phyloP scores from a whole-genome alignment of 2,113 vertebrate species.

The Syngnathus floridae region DNA sequence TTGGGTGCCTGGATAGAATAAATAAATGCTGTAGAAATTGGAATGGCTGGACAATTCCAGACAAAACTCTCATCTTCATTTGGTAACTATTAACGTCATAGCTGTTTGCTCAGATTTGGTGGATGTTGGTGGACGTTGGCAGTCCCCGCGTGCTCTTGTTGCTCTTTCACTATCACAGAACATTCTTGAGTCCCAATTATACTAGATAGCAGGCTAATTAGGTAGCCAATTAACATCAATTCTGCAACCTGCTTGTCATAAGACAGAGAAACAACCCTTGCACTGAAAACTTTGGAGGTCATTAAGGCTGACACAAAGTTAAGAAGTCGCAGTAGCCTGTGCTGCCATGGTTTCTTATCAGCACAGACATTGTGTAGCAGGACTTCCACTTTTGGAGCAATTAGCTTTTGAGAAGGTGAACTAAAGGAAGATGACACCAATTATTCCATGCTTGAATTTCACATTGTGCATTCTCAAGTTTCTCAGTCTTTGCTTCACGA shows the following conservation, averaged over 20 bases:
- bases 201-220: slow-evolving; percentile 2
- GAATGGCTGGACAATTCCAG: neutral
- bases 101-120: neutral
- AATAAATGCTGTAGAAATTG: neutral
- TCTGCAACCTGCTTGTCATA: neutral
- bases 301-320: slow-evolving; percentile 9
- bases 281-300: slow-evolving; percentile 1
- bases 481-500: too few species aligned
- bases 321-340: neutral
- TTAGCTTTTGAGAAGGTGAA: neutral
- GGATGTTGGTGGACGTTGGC: neutral
- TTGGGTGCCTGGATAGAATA: neutral
- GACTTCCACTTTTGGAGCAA: neutral
- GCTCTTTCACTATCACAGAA: neutral
- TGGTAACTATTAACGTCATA: neutral
- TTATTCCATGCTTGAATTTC: slow-evolving; percentile 1
- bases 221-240: slow-evolving; percentile 5
- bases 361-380: neutral
- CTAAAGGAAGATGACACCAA: neutral
- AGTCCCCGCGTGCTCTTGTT: neutral
- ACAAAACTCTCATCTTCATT: neutral
- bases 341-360: neutral
- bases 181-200: neutral
- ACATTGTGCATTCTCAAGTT: neutral
- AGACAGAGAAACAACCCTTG: neutral